A percentile compares a stretch with the other conserved stretches of the same genome.
Evolutionary conservation across 23 tunicate genomes (phyloP).

Genomic region (Phallusia fumigata): DNA sequence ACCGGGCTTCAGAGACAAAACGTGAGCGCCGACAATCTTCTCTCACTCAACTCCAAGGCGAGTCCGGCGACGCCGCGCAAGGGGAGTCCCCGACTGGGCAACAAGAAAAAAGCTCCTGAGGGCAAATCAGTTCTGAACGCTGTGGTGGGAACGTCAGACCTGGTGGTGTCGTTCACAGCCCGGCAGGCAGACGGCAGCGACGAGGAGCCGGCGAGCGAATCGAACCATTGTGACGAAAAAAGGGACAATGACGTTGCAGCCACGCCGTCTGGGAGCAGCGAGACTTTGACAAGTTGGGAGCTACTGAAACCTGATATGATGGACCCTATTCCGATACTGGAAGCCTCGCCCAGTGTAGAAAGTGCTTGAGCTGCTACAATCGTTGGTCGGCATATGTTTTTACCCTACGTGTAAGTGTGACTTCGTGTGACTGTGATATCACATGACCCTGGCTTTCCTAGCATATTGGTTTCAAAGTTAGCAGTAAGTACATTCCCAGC

Average conservation of each 20-base stretch:
- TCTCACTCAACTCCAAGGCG: neutral
- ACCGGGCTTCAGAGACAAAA: neutral
- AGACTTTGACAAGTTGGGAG: neutral
- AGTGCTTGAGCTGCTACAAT: too few species aligned
- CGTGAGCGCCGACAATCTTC: constrained; percentile 3
- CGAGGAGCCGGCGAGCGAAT: neutral
- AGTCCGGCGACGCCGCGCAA: neutral
- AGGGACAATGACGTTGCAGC: neutral
- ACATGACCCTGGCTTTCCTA: too few species aligned
- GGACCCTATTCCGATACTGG: neutral
- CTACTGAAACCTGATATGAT: neutral
- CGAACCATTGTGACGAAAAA: neutral
- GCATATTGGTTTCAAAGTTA: too few species aligned
- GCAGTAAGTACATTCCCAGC: too few species aligned
- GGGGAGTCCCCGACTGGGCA: neutral
- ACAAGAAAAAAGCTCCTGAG: neutral
- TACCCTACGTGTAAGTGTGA: too few species aligned
- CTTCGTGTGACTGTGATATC: too few species aligned
- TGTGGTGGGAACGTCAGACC: neutral
- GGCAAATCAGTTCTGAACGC: neutral
- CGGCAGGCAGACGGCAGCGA: constrained; percentile 4
- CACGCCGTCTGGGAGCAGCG: neutral
- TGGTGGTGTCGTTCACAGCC: constrained; percentile 5
- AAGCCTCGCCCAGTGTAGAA: neutral
- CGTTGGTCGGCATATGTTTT: too few species aligned